Conservation (phyloP, 2,797 vertebrate species). For the Anomalospiza imberbis region DNA sequence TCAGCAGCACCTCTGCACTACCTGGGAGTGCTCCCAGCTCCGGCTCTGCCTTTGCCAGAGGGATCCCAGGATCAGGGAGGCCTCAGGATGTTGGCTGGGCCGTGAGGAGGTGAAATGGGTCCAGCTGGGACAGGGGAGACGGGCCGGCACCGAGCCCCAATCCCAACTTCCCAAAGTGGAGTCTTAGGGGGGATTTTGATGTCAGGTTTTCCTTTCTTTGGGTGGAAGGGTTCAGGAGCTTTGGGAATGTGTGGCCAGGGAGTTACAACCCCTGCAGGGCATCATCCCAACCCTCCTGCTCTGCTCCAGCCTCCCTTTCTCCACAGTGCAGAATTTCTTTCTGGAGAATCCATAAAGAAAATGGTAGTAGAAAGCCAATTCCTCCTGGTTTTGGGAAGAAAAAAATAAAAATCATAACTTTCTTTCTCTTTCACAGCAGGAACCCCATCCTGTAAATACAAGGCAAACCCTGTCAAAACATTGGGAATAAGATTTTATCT, state of each 20-base stretch:
- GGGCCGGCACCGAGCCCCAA: not conserved
- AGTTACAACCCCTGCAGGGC: not conserved
- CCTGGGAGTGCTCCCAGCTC: not conserved
- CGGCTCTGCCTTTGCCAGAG: not conserved
- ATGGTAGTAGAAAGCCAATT: constrained; percentile 34
- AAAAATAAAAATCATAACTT: constrained; percentile 19
- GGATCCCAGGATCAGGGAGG: not conserved
- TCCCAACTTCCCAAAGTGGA: not conserved
- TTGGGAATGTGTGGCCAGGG: not conserved
- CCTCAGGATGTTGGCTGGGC: not conserved
- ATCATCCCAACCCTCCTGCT: not conserved
- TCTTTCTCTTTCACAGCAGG: constrained; percentile 20
- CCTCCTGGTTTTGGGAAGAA: not conserved
- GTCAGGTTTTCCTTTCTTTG: not conserved
- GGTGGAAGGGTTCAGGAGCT: not conserved
- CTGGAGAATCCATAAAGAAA: constrained; percentile 3
- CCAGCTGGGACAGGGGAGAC: not conserved
- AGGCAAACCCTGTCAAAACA: constrained; percentile 37
- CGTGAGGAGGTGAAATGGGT: not conserved
- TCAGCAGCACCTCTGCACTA: not conserved
- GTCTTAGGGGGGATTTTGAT: not conserved
- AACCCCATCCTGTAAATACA: constrained; percentile 9
- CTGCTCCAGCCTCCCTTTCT: not conserved
- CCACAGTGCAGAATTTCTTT: not conserved
- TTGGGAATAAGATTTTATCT: constrained; percentile 28